Percentiles rank a stretch among this genome's conserved stretches.
Conservation (phyloP, 2,113 vertebrate species). For the Lanius collurio region DNA sequence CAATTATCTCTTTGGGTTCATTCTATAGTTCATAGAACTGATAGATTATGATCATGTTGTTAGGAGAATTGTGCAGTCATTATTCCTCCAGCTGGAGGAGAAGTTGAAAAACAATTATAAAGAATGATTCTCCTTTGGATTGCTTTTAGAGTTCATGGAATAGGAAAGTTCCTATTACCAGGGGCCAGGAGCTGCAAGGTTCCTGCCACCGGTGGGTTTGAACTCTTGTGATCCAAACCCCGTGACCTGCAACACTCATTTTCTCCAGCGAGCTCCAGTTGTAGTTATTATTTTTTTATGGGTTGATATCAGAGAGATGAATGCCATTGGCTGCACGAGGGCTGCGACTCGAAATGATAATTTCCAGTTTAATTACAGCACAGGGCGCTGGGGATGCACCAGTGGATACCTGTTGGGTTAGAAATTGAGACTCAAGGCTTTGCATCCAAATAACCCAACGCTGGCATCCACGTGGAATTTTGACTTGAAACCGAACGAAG, state of each 20-base stretch:
- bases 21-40: constrained; percentile 65
- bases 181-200: constrained; percentile 10
- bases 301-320: not conserved
- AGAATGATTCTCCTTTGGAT: constrained; percentile 57
- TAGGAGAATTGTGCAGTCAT: constrained; percentile 67
- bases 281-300: not conserved
- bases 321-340: not conserved
- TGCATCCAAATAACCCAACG: not conserved
- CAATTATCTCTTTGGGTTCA: constrained; percentile 74
- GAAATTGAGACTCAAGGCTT: not conserved
- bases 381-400: not conserved
- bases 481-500: not conserved
- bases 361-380: constrained; percentile 7
- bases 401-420: not conserved
- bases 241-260: not conserved
- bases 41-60: constrained; percentile 72
- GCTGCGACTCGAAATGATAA: not conserved
- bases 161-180: constrained; percentile 23
- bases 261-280: not conserved
- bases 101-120: constrained; percentile 64
- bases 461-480: not conserved
- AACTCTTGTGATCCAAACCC: not conserved
- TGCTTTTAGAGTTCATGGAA: constrained; percentile 20
- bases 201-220: not conserved
- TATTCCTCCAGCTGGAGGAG: constrained; percentile 61